Conservation (phyloP, 2,888 invertebrate species). For the Drosophila recens region DNA sequence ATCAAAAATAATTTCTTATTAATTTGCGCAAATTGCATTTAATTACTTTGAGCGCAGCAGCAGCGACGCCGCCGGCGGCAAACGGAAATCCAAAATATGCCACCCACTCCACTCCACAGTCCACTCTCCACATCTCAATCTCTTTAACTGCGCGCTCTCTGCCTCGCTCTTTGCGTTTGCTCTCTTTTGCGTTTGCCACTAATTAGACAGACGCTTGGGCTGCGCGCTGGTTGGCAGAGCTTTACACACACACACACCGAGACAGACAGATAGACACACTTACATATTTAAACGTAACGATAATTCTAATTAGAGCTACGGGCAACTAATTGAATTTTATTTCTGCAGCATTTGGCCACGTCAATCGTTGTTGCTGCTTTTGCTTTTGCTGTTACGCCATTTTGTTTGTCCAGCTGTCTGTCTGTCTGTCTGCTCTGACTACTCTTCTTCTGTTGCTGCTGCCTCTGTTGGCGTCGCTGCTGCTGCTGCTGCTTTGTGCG, state of each 20-base stretch:
- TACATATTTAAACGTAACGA: slow-evolving; percentile 57
- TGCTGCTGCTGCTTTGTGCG: slow-evolving; percentile 30
- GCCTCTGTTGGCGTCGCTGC: background rate
- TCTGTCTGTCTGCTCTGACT: slow-evolving; percentile 25
- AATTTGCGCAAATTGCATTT: slow-evolving; percentile 83
- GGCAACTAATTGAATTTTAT: slow-evolving; percentile 85
- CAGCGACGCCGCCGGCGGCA: slow-evolving; percentile 48
- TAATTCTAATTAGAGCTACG: slow-evolving; percentile 85
- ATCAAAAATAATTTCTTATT: slow-evolving; percentile 84
- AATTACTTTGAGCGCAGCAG: slow-evolving; percentile 82
- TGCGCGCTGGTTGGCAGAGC: slow-evolving; percentile 54
- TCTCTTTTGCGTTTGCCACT: slow-evolving; percentile 50
- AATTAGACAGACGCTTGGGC: slow-evolving; percentile 72
- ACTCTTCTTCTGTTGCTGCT: slow-evolving; percentile 18
- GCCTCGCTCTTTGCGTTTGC: slow-evolving; percentile 17
- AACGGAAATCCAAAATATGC: slow-evolving; percentile 62
- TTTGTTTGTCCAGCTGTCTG: slow-evolving; percentile 59
- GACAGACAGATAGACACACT: slow-evolving; percentile 32
- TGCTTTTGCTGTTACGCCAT: slow-evolving; percentile 55
- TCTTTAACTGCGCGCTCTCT: slow-evolving; percentile 4
- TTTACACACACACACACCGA: slow-evolving; percentile 19
- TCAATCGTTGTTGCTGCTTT: slow-evolving; percentile 41
- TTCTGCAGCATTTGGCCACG: slow-evolving; percentile 64
- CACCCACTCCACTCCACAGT: slow-evolving; percentile 28
- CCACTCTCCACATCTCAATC: slow-evolving; percentile 2